phyloP scores from a whole-genome alignment of 2,113 vertebrate species.

The Dipodomys stephensi region DNA sequence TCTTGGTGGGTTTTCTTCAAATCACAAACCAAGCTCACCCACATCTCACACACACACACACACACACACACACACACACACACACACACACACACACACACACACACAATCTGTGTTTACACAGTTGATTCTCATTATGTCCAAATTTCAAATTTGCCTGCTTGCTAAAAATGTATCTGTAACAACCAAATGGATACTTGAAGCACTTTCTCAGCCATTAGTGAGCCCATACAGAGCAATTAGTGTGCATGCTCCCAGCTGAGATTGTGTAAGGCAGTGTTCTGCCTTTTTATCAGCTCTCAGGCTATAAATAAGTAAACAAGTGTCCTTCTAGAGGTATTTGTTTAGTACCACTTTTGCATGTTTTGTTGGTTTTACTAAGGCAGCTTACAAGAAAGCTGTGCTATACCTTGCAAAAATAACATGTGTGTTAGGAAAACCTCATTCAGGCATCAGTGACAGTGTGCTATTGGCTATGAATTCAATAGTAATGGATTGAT shows the following conservation, averaged over 20 bases:
- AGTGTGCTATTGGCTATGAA: not conserved
- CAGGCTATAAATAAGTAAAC: not conserved
- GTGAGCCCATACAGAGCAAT: fast-evolving
- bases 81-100: not conserved
- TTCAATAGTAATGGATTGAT: not conserved
- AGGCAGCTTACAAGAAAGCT: not conserved
- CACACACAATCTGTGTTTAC: not conserved
- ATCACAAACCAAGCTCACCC: not conserved
- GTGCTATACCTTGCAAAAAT: not conserved
- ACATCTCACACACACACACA: not conserved
- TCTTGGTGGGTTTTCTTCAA: slow-evolving; percentile 1
- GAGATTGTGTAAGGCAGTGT: not conserved
- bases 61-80: not conserved
- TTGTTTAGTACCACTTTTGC: not conserved
- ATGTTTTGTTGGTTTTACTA: not conserved
- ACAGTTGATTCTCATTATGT: not conserved
- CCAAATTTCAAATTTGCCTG: not conserved
- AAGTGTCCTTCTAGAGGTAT: not conserved
- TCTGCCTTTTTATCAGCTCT: not conserved
- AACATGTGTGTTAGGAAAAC: not conserved
- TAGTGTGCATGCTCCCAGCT: not conserved
- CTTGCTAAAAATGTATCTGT: not conserved
- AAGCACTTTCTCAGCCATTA: not conserved
- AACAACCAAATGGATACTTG: not conserved
- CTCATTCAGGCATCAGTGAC: not conserved